Conservation (phyloP, 53 echinoderm and acorn worm species). For the Apostichopus leukothele region DNA sequence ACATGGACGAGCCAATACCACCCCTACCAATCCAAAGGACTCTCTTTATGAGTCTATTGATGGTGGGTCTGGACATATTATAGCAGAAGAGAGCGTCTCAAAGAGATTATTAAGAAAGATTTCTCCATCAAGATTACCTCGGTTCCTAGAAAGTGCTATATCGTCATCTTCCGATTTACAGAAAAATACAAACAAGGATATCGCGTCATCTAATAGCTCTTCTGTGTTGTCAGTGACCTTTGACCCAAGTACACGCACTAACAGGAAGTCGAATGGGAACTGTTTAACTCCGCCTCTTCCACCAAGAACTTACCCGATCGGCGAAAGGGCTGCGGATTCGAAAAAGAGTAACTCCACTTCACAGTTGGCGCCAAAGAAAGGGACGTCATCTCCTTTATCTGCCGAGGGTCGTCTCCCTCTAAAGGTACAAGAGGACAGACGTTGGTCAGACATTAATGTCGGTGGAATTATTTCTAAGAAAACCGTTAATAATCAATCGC, state of each 20-base stretch:
- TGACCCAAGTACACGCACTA: neutral
- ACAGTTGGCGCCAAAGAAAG: neutral
- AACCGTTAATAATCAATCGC: neutral
- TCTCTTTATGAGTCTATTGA: constrained; percentile 35
- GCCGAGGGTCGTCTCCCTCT: neutral
- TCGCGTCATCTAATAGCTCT: neutral
- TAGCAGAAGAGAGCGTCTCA: constrained; percentile 5
- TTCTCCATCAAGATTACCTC: constrained; percentile 8
- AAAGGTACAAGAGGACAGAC: neutral
- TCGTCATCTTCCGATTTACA: neutral
- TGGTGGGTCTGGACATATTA: neutral
- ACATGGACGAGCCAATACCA: constrained; percentile 19
- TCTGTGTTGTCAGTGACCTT: constrained; percentile 22
- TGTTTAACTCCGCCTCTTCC: constrained; percentile 35
- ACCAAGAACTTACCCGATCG: constrained; percentile 19
- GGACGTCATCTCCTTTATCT: neutral
- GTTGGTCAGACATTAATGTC: neutral
- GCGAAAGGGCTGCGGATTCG: neutral
- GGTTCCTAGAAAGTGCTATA: constrained; percentile 2
- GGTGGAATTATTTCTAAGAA: neutral
- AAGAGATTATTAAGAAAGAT: constrained; percentile 19
- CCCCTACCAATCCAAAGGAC: constrained; percentile 29
- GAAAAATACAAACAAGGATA: neutral
- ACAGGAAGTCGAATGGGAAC: neutral
- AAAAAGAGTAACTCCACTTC: constrained; percentile 5